A percentile compares a stretch with the other conserved stretches of the same genome.
phyloP scores from a whole-genome alignment of 1,140 invertebrate genomes.

The Xylocopa sonorina region DNA sequence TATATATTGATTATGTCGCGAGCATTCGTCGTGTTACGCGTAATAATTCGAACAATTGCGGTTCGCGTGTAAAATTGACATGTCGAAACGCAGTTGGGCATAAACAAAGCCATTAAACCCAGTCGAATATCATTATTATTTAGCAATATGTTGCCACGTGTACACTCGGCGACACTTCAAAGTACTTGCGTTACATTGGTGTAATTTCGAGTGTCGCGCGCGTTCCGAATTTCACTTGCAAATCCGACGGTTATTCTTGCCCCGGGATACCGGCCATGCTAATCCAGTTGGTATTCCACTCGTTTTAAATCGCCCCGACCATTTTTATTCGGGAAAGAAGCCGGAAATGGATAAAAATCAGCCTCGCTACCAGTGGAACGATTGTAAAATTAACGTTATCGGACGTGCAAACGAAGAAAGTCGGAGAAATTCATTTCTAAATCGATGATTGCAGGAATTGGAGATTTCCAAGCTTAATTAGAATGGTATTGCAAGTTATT shows the following conservation, averaged over 20 bases:
- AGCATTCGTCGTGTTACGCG: no score
- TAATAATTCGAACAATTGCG: not conserved
- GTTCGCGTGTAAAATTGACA: not conserved
- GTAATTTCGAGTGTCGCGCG: constrained; percentile 5
- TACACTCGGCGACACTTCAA: not conserved
- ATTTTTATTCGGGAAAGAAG: not conserved
- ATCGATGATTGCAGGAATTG: not conserved
- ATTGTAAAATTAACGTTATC: not conserved
- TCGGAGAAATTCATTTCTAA: not conserved
- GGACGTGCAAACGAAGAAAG: not conserved
- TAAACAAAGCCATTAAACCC: constrained; percentile 6
- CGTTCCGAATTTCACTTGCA: constrained; percentile 27
- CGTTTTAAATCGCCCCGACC: not conserved
- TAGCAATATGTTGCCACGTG: not conserved
- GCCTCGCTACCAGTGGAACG: not conserved
- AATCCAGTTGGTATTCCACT: not conserved
- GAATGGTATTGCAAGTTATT: not conserved
- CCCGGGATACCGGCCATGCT: not conserved
- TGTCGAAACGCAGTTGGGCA: not conserved
- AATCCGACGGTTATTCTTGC: constrained; percentile 15
- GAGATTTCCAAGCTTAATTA: not conserved
- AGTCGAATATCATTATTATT: constrained; percentile 27
- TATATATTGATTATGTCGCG: not conserved
- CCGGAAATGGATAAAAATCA: not conserved
- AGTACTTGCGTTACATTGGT: not conserved